Base-by-base conservation (phyloP, 1,140 invertebrate species). In the Babylonia areolata region DNA sequence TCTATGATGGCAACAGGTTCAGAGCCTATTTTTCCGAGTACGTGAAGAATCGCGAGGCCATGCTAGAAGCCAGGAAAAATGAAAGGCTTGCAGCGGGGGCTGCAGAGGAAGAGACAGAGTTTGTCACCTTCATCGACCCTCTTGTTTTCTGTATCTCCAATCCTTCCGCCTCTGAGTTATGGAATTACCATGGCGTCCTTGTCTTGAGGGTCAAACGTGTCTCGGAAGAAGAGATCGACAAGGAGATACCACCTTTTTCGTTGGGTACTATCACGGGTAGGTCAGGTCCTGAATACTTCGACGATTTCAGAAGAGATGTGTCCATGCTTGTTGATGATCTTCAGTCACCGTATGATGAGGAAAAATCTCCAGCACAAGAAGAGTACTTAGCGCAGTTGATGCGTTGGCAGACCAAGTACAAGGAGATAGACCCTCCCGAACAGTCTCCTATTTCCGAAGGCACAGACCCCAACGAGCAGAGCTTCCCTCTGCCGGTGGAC, bases 1-100 rank as follows among this genome's bases (percentile, higher is more conserved):
- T 82, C 11, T 82, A 82, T 42, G 58, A 82, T 39, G 81, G 81
- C 9, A 82, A 82, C 58, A 28, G 33, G 35, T 64, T 82, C 81
- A 42, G n/a, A 37, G 42, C 28, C n/a, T 3, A 3, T 28, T 69
- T 39, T 82, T 82, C 58, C 51, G 79, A 81, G 51, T n/a, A 11
- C 79, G 35, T 3, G 3, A n/a, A n/a, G n/a, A n/a, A n/a, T n/a
- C 42, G 40, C 9, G 78, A 31, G n/a, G 1, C 12, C 5, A 54
- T 54, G 79, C 20, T 23, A 31, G 79, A 54, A 33, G 28, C 9
- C 2, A 79, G 39, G 37, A 46, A 46, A 15, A 46, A 46, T 6
- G 42, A 46, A 46, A n/a, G n/a, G n/a, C n/a, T n/a, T n/a, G 46
- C 39, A 42, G 31, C 11, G 6, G 80, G 54, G 12, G 39, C 17